Evolutionary conservation across 2,113 vertebrate species (phyloP).

Genomic region (Nothocercus nigrocapillus): DNA sequence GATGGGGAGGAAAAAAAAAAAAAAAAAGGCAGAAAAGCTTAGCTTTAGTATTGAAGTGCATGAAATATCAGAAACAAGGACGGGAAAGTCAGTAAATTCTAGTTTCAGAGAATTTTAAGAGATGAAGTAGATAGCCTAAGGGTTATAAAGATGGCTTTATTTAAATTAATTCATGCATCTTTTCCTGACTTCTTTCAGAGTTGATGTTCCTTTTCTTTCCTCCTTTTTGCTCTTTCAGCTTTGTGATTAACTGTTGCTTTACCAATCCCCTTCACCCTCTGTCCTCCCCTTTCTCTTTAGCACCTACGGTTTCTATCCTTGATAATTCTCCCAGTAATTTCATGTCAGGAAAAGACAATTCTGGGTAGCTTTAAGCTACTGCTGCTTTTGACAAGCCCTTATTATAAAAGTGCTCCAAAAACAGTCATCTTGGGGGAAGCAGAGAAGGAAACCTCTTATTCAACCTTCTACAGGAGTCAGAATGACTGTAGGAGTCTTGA

Average conservation of each 20-base stretch:
- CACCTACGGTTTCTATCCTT: neutral
- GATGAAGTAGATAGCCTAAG: neutral
- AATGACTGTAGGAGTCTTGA: neutral
- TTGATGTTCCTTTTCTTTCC: neutral
- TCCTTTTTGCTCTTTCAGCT: slow-evolving; percentile 6
- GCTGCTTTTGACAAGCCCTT: neutral
- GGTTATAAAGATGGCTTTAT: neutral
- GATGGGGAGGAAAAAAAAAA: neutral
- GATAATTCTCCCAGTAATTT: slow-evolving; percentile 2
- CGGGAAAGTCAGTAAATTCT: neutral
- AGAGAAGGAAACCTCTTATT: neutral
- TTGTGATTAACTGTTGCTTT: slow-evolving; percentile 24
- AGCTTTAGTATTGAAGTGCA: neutral
- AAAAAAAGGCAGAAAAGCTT: neutral
- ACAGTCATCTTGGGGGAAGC: neutral
- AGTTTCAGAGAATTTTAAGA: neutral
- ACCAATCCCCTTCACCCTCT: slow-evolving; percentile 23
- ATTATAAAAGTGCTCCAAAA: neutral
- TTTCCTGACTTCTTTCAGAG: slow-evolving; percentile 10
- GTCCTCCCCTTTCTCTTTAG: slow-evolving; percentile 37
- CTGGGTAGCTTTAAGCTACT: neutral
- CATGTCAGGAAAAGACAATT: neutral
- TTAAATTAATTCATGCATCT: neutral
- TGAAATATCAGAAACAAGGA: neutral
- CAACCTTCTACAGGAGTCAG: neutral